Conservation (phyloP, 1,140 invertebrate genomes). For the Atta texana region DNA sequence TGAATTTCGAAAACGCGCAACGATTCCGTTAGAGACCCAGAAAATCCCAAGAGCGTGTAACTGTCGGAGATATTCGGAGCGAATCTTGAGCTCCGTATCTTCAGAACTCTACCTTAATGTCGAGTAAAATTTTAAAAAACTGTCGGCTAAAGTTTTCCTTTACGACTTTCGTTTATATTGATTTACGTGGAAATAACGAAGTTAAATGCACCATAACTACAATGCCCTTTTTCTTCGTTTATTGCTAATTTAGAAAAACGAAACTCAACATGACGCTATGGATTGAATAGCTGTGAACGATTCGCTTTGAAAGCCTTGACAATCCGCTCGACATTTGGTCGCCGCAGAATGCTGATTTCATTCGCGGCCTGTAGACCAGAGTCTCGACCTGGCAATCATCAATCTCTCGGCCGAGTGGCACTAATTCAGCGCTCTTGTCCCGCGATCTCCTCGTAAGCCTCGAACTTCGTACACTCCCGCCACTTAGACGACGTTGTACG, state of each 20-base stretch:
- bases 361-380: conserved; percentile 1
- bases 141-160: neutral
- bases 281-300: conserved; percentile 42
- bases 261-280: neutral
- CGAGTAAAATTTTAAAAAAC: conserved; percentile 34
- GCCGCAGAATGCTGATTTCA: conserved; percentile 68
- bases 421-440: conserved; percentile 84
- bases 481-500: conserved; percentile 71
- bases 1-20: conserved; percentile 57
- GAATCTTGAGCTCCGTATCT: conserved; percentile 24
- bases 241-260: neutral
- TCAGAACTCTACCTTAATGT: neutral
- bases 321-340: conserved; percentile 52
- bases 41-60: conserved; percentile 46
- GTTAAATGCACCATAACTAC: no score
- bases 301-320: conserved; percentile 47
- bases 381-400: conserved; percentile 75
- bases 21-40: conserved; percentile 16
- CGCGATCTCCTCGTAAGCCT: conserved; percentile 77
- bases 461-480: conserved; percentile 67
- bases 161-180: neutral
- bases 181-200: conserved; percentile 1
- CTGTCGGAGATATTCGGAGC: conserved; percentile 45
- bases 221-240: neutral
- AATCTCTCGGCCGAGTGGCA: conserved; percentile 83